Evolutionary conservation across 30 jellyfish, hydroid and myxozoan genomes (phyloP).

Genomic region (Morbakka virulenta): DNA sequence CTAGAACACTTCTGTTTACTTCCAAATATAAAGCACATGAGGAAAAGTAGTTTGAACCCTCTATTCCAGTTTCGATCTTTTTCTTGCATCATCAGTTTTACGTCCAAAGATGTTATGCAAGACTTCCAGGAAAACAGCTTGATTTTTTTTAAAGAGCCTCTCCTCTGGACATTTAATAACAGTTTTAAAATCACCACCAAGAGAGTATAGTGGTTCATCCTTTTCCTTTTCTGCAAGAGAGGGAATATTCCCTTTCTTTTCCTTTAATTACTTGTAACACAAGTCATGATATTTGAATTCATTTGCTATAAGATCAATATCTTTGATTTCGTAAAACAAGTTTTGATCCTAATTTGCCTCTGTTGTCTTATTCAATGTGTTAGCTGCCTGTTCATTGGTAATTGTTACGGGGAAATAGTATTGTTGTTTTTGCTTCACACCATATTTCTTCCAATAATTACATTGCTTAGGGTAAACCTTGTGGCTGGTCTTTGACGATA

Average conservation of each 20-base stretch:
- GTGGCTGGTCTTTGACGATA: not conserved
- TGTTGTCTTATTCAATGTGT: not conserved
- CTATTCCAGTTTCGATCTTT: not conserved
- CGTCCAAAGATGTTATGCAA: conserved; percentile 16
- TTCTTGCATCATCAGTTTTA: conserved; percentile 1
- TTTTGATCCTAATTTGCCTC: conserved; percentile 6
- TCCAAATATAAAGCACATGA: not conserved
- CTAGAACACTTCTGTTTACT: not conserved
- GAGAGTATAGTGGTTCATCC: not conserved
- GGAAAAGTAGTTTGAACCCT: conserved; percentile 3
- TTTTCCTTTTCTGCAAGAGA: not conserved
- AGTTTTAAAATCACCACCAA: conserved; percentile 3
- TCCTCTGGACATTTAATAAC: conserved; percentile 4
- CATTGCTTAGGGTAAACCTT: not conserved
- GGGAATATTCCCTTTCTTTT: not conserved
- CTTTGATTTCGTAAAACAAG: not conserved
- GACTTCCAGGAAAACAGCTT: conserved; percentile 20
- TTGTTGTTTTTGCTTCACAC: conserved; percentile 18
- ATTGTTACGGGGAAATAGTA: conserved; percentile 8
- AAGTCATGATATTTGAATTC: conserved; percentile 30
- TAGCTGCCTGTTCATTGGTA: not conserved
- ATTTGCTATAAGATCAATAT: conserved; percentile 9
- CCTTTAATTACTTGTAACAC: conserved; percentile 19
- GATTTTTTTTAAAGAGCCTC: not conserved
- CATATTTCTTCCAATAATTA: not conserved